Evolutionary conservation across 37 sponge, comb jelly and placozoan genomes (phyloP), one percentile per base, ranked within the genome.

Genomic region (Axinella damicornis): DNA sequence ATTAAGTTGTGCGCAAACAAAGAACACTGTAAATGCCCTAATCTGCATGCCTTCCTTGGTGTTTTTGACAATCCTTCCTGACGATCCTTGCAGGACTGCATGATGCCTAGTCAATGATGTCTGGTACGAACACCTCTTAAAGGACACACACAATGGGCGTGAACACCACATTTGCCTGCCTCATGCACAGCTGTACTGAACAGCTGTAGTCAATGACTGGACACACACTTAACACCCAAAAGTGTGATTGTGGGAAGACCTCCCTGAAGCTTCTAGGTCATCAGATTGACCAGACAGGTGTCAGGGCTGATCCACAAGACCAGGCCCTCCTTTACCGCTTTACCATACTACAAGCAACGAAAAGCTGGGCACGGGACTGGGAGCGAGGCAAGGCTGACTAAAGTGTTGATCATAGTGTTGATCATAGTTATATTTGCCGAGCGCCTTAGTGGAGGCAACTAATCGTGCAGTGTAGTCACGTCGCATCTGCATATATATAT

Each of bases 21-120:
- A 36, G 60, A 37, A 28, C 53, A 85, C 22, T 25, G 54, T 21
- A 57, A 40, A 21, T 75, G 67, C 0, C 81, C 85, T 5, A 70
- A 79, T 39, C 75, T 77, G 31, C 76, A 81, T 62, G 95, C 95
- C 19, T 97, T 88, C 69, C 65, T 97, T 9, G 98, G 88, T 20
- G 95, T 97, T 0, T 94, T 94, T 37, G 98, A 97, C 74, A n/a
- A n/a, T n/a, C n/a, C n/a, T n/a, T n/a, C n/a, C n/a, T n/a, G n/a
- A n/a, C 65, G 33, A 55, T 83, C 31, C 79, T 83, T 27, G 16
- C 33, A 37, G 73, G 87, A 24, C 80, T 86, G 18, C 28, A 71
- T 27, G 79, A 31, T 79, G 79, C 30, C 61, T 37, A 12, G 77
- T 85, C 68, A 76, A 85, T 41, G 69, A 80, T n/a, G 33, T 68